Conservation (phyloP, 2,888 invertebrate genomes). For the Nebria brevicollis region DNA sequence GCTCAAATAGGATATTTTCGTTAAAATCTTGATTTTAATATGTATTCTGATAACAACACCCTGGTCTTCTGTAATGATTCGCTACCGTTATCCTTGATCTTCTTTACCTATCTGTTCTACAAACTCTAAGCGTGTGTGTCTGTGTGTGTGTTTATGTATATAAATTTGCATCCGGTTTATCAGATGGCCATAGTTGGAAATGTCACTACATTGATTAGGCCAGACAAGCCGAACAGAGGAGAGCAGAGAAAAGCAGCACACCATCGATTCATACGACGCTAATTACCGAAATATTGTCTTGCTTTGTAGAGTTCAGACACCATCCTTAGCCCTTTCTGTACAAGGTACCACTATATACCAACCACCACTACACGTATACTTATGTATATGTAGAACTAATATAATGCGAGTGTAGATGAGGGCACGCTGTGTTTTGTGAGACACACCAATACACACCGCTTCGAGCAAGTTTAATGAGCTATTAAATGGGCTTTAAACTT, state of each 20-base stretch:
- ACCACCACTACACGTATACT: not conserved
- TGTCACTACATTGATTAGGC: slow-evolving; percentile 41
- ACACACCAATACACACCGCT: slow-evolving; percentile 25
- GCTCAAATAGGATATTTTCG: too few relatives aligned
- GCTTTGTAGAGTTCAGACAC: not conserved
- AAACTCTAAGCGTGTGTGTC: too few relatives aligned
- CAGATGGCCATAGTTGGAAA: not conserved
- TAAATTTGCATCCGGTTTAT: too few relatives aligned
- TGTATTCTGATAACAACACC: too few relatives aligned
- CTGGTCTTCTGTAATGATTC: too few relatives aligned
- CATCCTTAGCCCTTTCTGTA: not conserved
- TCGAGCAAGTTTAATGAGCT: slow-evolving; percentile 53
- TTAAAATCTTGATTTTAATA: too few relatives aligned
- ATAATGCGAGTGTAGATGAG: not conserved
- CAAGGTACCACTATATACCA: not conserved
- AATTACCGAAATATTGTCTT: slow-evolving; percentile 43
- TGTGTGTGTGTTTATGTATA: too few relatives aligned
- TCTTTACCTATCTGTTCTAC: too few relatives aligned
- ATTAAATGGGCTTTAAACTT: slow-evolving; percentile 54
- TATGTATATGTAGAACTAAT: not conserved
- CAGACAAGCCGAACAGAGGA: not conserved
- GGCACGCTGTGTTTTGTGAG: slow-evolving; percentile 24
- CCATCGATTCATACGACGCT: slow-evolving; percentile 13
- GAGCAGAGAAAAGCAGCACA: not conserved
- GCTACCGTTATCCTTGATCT: too few relatives aligned